Base-by-base conservation (phyloP, 2,888 invertebrate species). In the Pogonocherus hispidulus region DNA sequence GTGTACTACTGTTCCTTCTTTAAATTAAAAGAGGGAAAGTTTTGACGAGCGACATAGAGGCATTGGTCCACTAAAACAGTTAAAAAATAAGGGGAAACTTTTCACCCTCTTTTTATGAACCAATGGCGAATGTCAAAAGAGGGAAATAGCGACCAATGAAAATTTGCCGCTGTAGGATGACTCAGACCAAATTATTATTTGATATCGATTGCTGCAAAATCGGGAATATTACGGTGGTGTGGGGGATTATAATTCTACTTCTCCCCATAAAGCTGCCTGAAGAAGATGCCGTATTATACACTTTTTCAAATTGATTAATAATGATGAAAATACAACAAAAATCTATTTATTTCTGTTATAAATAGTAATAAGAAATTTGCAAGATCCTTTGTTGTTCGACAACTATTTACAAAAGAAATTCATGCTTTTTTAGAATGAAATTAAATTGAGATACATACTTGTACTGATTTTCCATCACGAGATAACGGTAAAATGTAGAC, bases 21-120 rank as follows among this genome's bases (percentile, higher is more conserved):
- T 47, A 62, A 47, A 46, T 55, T 54, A 57, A 66, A 63, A 56
- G 63, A 62, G 69, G 66, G 63, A 57, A 66, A 69, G 32, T 66
- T 44, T 56, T 14, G 44, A 49, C 27, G 56, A 41, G 51, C 41
- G 55, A 59, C 57, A 57, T 14, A 59, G 65, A 69, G 63, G 74
- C 71, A 83, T 82, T 83, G 83, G 83, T 74, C 75, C 72, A 68
- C 69, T 79, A 80, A 82, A 82, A 82, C 78, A 78, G 76, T 76
- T 82, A 83, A 83, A 83, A 83, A 83, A 83, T 80, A 79, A 76
- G 81, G 81, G 82, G 78, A 77, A 78, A 77, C 56, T 18, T 74
- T 77, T 74, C 78, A 80, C 80, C 81, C 81, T 79, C 79, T 81
- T 80, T 80, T 78, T 79, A 78, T 57, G 70, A 76, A 76, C 83